Evolutionary conservation across 2,113 vertebrate genomes (phyloP), one percentile per base, ranked within the genome.

Genomic region (Nesogale talazaci): DNA sequence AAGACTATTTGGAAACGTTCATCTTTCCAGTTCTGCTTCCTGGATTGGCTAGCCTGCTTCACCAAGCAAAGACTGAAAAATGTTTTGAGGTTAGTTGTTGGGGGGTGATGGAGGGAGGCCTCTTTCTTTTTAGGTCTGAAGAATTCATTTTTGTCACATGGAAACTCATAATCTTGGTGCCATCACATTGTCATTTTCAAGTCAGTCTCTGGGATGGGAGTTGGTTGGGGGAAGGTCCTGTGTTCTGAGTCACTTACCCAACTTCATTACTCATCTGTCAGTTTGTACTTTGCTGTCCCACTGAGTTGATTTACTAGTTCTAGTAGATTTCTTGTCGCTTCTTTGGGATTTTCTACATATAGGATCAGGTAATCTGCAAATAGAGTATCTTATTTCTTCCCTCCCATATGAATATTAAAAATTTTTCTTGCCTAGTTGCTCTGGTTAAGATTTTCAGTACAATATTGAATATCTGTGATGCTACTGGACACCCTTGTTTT

Each of bases 1-100:
- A 4, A 7, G 83, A 94, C 34, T 99, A 98, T 88, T 88, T 99
- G 80, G 98, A 99, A 96, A 93, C 61, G 69, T 98, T 87, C 59
- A 76, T 99, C 92, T 99, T 99, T 95, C 99, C 99, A 25, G 97
- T 98, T 57, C 97, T 99, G 92, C 78, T 99, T 22, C 99, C 99
- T 0, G 99, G 98, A 83, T 91, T 99, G 95, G 98, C 98, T 69
- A 98, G 98, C 46, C 96, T 99, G 83, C 97, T 99, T 86, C 97
- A 96, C 29, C 98, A 97, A 95, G 99, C 98, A 42, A 95, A 98
- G 95, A 98, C 97, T 81, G 98, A 98, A 2, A 97, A 98, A 40
- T 99, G 98, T 96, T 98, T 99, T 75, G 95, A 99, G 98, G 99
- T 99, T 65, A 95, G 98, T 98, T 72, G 74, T 92, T 46, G 84